These are phyloP conservation scores for Cygnus olor DNA, from an alignment of 2,797 vertebrate genomes.

Conservation along the genomic window DNA sequence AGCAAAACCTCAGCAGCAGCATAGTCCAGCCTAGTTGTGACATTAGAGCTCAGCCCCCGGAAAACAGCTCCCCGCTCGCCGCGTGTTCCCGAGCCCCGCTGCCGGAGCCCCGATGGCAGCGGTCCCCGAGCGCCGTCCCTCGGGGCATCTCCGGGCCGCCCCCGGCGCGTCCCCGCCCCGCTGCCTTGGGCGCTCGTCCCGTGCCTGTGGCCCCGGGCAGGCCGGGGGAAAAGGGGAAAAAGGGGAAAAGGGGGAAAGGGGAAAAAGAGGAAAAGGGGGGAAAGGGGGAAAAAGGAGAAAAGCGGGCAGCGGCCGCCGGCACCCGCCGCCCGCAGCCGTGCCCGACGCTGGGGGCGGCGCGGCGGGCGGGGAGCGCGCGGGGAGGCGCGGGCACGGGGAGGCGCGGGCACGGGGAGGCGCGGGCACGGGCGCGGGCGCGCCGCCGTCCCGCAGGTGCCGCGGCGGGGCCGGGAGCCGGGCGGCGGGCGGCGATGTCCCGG, in stretches of 20 bases:
- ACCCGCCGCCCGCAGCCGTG: neutral
- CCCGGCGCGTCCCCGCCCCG: neutral
- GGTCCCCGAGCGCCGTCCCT: neutral
- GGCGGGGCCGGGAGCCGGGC: neutral
- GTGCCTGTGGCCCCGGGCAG: neutral
- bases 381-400: no score
- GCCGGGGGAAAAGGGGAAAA: neutral
- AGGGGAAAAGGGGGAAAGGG: neutral
- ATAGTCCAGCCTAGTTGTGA: neutral
- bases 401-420: no score
- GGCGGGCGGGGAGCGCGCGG: neutral
- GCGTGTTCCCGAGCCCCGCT: neutral
- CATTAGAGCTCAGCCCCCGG: no score
- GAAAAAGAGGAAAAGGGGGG: neutral
- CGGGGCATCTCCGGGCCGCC: neutral
- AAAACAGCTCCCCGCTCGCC: neutral
- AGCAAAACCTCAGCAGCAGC: neutral
- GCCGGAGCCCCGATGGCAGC: neutral
- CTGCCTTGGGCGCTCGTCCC: neutral
- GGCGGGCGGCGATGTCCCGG: slow-evolving; percentile 79
- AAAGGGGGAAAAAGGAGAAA: neutral
- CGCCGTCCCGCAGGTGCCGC: neutral
- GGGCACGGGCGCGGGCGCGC: neutral
- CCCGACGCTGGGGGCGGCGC: neutral
- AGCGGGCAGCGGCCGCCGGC: neutral